Conservation (phyloP, 2,888 invertebrate species). For the Mythimna ferrago region DNA sequence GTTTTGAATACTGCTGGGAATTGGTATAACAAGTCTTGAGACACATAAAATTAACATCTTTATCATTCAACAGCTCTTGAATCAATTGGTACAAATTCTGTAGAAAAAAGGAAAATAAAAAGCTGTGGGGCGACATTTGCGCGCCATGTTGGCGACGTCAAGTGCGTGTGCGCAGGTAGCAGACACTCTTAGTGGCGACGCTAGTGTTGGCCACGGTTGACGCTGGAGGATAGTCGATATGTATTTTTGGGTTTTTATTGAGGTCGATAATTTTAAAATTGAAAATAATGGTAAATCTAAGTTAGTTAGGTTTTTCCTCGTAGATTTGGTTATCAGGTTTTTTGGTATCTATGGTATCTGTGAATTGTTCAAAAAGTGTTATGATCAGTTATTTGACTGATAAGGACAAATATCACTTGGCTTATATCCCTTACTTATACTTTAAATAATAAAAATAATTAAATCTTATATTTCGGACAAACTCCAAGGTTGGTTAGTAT, state of each 20-base stretch:
- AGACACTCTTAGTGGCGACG: constrained; percentile 55
- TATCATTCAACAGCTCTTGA: constrained; percentile 61
- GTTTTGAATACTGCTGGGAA: background rate
- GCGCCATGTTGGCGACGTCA: constrained; percentile 77
- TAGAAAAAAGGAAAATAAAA: constrained; percentile 58
- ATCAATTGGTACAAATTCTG: constrained; percentile 68
- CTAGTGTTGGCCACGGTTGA: constrained; percentile 45
- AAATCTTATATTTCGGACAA: no score
- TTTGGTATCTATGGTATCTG: background rate
- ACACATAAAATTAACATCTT: constrained; percentile 45
- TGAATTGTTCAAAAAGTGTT: no score
- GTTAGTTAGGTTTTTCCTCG: background rate
- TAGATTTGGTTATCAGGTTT: background rate
- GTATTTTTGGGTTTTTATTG: background rate
- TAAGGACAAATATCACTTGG: no score
- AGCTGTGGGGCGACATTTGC: constrained; percentile 70
- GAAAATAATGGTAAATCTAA: background rate
- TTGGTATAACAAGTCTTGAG: background rate
- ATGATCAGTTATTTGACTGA: no score
- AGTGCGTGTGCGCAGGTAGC: constrained; percentile 78
- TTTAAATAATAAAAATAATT: no score
- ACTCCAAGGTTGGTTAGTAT: no score
- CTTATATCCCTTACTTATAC: no score
- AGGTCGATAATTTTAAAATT: background rate
- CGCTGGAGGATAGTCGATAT: constrained; percentile 11